These are phyloP conservation scores for Electrophaes corylata DNA, from an alignment of 2,888 invertebrate genomes.

Conservation along the genomic window DNA sequence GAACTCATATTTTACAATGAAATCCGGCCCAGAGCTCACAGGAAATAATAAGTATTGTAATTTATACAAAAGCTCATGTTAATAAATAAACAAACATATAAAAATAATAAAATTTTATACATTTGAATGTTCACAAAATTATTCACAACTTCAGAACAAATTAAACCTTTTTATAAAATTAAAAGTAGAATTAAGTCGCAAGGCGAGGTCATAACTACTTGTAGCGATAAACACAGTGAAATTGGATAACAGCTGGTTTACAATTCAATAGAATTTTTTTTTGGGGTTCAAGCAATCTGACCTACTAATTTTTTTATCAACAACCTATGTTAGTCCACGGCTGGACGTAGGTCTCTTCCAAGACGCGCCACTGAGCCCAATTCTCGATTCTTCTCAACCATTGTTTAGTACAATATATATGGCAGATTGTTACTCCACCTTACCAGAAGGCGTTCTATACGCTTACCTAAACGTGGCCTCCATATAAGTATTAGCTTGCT, in stretches of 20 bases:
- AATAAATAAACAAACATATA: slow-evolving; percentile 18
- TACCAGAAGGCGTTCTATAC: too few species aligned
- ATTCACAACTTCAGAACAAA: slow-evolving; percentile 19
- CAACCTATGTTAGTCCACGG: too few species aligned
- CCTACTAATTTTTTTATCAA: too few species aligned
- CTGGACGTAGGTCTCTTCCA: too few species aligned
- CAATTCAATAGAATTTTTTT: too few species aligned
- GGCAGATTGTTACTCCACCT: too few species aligned
- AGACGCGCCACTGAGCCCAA: too few species aligned
- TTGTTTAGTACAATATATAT: too few species aligned
- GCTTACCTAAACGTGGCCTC: too few species aligned
- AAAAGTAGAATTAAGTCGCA: slow-evolving; percentile 29
- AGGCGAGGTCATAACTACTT: slow-evolving; percentile 27
- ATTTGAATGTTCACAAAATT: slow-evolving; percentile 7
- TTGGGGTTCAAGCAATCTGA: too few species aligned
- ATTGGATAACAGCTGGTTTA: slow-evolving; percentile 1
- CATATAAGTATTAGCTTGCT: too few species aligned
- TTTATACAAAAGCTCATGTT: neutral
- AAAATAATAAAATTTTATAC: slow-evolving; percentile 14
- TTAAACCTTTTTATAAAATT: slow-evolving; percentile 30
- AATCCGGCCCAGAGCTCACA: neutral
- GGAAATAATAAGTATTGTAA: neutral
- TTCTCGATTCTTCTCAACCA: too few species aligned
- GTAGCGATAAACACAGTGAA: slow-evolving; percentile 16
- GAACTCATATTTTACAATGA: neutral